Evolutionary conservation across 2,797 vertebrate genomes (phyloP).

Genomic region (Synanceia verrucosa): DNA sequence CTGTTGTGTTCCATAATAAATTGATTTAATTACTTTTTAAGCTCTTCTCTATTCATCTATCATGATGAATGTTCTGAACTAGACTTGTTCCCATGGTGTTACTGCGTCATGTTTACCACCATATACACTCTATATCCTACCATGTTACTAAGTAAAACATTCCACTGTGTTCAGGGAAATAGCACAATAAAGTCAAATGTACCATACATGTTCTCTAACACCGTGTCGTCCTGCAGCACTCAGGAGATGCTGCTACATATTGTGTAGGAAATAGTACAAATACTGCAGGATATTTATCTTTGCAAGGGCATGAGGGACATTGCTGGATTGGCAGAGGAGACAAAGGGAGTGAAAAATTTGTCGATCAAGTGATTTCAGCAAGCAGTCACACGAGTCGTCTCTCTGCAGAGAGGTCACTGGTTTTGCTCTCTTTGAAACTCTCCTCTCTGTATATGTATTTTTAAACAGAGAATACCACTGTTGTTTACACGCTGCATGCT

Average conservation of each 20-base stretch:
- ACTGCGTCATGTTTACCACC: not conserved
- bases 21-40: not conserved
- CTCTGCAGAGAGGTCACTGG: not conserved
- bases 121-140: not conserved
- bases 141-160: constrained; percentile 10
- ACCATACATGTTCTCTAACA: constrained; percentile 13
- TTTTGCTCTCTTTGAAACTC: not conserved
- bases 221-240: not conserved
- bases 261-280: not conserved
- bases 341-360: not conserved
- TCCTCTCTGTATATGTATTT: constrained; percentile 13
- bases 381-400: not conserved
- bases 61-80: not conserved
- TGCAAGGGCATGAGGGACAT: constrained; percentile 3
- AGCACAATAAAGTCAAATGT: constrained; percentile 47
- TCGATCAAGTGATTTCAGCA: constrained; percentile 15
- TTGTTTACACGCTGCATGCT: not conserved
- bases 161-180: constrained; percentile 21
- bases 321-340: not conserved
- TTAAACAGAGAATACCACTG: constrained; percentile 2
- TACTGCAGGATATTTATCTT: constrained; percentile 20
- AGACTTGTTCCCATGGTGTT: not conserved
- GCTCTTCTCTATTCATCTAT: not conserved
- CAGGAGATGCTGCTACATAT: constrained; percentile 1
- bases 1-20: not conserved